Evolutionary conservation across 2,797 vertebrate genomes (phyloP).

Genomic region (Pterois miles): DNA sequence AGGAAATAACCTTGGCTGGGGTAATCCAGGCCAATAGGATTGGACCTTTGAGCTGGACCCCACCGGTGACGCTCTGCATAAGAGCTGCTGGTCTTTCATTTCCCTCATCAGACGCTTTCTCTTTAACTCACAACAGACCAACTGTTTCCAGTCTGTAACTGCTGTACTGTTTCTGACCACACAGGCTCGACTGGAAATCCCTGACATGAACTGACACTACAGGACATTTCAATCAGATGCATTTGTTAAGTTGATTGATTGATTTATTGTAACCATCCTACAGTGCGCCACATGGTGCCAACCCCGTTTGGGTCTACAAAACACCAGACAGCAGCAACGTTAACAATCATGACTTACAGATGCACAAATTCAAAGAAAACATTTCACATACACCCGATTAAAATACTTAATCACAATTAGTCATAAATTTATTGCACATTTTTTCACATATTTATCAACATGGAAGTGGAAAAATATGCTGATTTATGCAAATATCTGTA

Average conservation of each 20-base stretch:
- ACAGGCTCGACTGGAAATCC: not conserved
- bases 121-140: not conserved
- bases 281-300: not conserved
- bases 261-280: not conserved
- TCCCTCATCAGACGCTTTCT: not conserved
- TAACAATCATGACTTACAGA: no score
- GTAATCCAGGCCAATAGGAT: constrained; percentile 75
- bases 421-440: no score
- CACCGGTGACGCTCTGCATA: not conserved
- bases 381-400: no score
- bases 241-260: not conserved
- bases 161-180: not conserved
- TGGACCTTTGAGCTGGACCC: constrained; percentile 27
- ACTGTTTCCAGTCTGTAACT: not conserved
- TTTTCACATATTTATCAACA: no score
- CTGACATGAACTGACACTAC: not conserved
- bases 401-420: no score
- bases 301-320: not conserved
- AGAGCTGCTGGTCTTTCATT: not conserved
- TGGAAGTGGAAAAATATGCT: no score
- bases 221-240: not conserved
- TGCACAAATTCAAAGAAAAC: no score
- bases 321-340: not conserved
- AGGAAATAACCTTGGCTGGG: constrained; percentile 59
- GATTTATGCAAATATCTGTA: no score